These are phyloP conservation scores for Cherax quadricarinatus DNA, from an alignment of 1,140 invertebrate species.

Conservation along the genomic window DNA sequence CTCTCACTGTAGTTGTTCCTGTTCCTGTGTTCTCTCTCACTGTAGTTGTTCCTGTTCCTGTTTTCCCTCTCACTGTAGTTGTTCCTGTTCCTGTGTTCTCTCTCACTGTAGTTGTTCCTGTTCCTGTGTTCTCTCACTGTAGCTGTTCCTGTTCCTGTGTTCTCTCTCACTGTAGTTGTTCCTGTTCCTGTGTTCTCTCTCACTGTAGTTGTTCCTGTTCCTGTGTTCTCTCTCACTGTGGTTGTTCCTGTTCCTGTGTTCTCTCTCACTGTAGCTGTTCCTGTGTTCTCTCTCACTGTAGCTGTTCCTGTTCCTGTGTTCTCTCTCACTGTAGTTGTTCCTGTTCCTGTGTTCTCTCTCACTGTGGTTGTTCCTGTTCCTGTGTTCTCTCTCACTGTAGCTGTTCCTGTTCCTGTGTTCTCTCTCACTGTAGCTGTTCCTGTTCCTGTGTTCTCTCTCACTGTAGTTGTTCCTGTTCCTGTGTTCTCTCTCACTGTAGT, in stretches of 20 bases:
- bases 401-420: not conserved
- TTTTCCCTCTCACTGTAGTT: not conserved
- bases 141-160: not conserved
- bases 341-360: slow-evolving; percentile 3
- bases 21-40: slow-evolving; percentile 10
- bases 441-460: slow-evolving; percentile 1
- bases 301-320: not conserved
- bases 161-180: not conserved
- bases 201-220: not conserved
- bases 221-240: not conserved
- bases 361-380: not conserved
- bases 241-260: not conserved
- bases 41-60: not conserved
- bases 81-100: slow-evolving; percentile 8
- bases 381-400: not conserved
- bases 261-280: not conserved
- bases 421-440: not conserved
- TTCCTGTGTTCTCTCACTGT: slow-evolving; percentile 2
- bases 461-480: not conserved
- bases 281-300: not conserved
- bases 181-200: slow-evolving; percentile 2
- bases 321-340: not conserved
- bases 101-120: not conserved
- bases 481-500: not conserved
- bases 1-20: not conserved